Base-by-base conservation (phyloP, 2,797 vertebrate species). In the Aphelocoma californica region DNA sequence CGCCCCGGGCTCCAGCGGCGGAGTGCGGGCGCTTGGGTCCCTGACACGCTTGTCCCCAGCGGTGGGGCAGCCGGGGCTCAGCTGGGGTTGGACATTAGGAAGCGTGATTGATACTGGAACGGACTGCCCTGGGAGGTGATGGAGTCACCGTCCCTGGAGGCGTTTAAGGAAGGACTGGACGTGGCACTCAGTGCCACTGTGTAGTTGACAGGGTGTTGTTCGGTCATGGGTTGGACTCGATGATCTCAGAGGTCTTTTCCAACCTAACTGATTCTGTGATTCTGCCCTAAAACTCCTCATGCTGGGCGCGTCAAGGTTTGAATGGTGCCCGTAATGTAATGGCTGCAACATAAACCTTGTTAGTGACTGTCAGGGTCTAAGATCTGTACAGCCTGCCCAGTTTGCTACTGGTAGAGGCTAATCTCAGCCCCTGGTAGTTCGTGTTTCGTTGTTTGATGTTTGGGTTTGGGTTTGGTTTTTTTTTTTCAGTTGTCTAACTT, bases 301-400 rank as follows among this genome's bases (percentile, higher is more conserved):
- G 21, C 17, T 11, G 61, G 10, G 47, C 7, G 3, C 5, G 4
- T 14, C 15, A 7, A 4, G 53, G 23, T n/a, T 44, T 40, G 14
- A 12, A 7, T 12, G 77, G 20, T 36, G 64, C 29, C 31, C 1
- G 4, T 5, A 32, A 2, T 5, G 71, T 21, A 2, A 48, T 56
- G n/a, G 54, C 18, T n/a, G 29, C 10, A 23, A 2, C 10, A 2
- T 29, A 20, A 72, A 18, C 24, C 20, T 34, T 12, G 18, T 15
- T 13, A 4, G 36, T 3, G 10, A 4, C 13, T 9, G 56, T 1
- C 31, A 2, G 44, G 0, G 12, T 34, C 4, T 16, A 1, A 6
- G 24, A 8, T 28, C 73, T 19, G 2, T 6, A 4, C 70, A 18
- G 57, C 57, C 17, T 2, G 7, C 8, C 58, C 25, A 5, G 19